Conservation (phyloP, 1,140 invertebrate genomes). For the Aphaenogaster ashmeadi region DNA sequence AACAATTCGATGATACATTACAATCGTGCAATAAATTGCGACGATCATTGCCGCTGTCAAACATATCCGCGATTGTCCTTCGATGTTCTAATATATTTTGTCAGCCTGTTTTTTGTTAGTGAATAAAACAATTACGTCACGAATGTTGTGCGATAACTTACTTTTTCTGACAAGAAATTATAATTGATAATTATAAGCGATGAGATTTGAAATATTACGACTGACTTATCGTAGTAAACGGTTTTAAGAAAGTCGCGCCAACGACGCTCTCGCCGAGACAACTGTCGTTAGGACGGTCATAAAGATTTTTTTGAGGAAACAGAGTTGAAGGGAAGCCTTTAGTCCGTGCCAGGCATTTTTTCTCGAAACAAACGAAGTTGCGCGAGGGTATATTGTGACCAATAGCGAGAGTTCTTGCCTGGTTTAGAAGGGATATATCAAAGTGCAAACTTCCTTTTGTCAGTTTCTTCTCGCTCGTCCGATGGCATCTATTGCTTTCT, state of each 20-base stretch:
- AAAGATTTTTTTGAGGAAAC: slow-evolving; percentile 81
- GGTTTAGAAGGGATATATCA: slow-evolving; percentile 41
- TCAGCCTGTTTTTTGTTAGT: background rate
- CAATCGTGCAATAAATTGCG: background rate
- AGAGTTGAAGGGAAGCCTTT: slow-evolving; percentile 75
- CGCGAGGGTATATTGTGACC: slow-evolving; percentile 68
- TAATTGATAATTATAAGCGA: background rate
- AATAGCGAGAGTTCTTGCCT: slow-evolving; percentile 76
- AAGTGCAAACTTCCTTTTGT: slow-evolving; percentile 56
- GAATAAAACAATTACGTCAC: background rate
- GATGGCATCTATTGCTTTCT: background rate
- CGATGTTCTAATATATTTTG: background rate
- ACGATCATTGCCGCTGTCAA: background rate
- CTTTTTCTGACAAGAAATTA: background rate
- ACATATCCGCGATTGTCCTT: background rate
- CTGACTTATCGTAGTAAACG: background rate
- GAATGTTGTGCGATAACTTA: background rate
- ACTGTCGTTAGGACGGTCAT: slow-evolving; percentile 68
- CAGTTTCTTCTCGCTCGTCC: slow-evolving; percentile 48
- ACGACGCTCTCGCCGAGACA: slow-evolving; percentile 24
- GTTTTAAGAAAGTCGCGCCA: slow-evolving; percentile 17
- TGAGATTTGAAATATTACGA: background rate
- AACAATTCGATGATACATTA: slow-evolving; percentile 8
- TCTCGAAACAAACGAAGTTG: slow-evolving; percentile 34
- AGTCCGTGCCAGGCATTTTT: slow-evolving; percentile 68